These are phyloP conservation scores for Ibycter americanus DNA, from an alignment of 2,797 vertebrate species.

Conservation along the genomic window DNA sequence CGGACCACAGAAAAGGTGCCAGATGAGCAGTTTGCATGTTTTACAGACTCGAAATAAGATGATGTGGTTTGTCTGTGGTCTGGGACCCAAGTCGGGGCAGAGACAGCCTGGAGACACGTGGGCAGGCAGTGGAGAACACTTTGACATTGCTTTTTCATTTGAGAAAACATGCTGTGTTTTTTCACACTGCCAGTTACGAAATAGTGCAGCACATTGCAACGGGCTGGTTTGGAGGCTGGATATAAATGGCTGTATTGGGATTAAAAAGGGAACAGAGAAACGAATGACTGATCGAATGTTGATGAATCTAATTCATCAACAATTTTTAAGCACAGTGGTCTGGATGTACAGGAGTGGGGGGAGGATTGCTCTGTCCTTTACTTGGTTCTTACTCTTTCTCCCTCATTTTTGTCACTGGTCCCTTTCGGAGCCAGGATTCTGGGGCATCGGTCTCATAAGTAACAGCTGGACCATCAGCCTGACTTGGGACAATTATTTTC, in stretches of 20 bases:
- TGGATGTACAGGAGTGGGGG: background rate
- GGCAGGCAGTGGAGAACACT: background rate
- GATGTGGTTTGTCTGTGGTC: background rate
- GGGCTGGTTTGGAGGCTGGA: background rate
- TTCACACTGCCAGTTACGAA: background rate
- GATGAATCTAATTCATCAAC: background rate
- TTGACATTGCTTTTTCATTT: background rate
- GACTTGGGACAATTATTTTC: background rate
- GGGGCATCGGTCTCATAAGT: background rate
- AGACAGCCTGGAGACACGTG: fast-evolving
- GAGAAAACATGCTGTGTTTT: background rate
- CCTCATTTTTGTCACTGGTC: background rate
- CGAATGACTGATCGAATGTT: background rate
- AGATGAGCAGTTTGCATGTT: background rate
- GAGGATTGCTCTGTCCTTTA: background rate
- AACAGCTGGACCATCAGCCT: background rate
- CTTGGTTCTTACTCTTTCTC: background rate
- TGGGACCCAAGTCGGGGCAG: background rate
- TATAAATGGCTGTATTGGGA: background rate
- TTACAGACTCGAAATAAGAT: background rate
- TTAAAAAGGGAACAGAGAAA: background rate
- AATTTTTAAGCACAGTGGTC: background rate
- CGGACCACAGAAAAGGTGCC: background rate
- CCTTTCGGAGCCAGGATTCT: background rate
- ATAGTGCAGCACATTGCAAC: background rate